Conservation (phyloP, 2,797 vertebrate species). For the Phyllotis vaccarum region DNA sequence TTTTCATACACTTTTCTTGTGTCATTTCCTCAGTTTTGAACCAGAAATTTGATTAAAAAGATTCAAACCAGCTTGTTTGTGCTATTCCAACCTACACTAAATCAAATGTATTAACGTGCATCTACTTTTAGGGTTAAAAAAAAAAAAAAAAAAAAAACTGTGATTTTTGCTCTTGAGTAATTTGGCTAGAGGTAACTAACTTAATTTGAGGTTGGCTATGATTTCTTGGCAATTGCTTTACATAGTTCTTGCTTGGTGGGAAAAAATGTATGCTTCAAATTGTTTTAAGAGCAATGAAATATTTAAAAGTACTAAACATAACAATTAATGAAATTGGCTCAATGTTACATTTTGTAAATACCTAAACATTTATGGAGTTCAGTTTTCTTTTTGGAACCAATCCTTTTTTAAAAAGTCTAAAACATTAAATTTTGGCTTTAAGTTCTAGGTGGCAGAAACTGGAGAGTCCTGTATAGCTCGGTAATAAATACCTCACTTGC, state of each 20-base stretch:
- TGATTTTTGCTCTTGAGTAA: slow-evolving; percentile 62
- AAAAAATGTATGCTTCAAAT: slow-evolving; percentile 73
- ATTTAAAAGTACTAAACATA: slow-evolving; percentile 71
- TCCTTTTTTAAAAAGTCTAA: background rate
- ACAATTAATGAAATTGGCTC: slow-evolving; percentile 67
- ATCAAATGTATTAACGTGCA: background rate
- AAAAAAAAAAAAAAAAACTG: slow-evolving; percentile 53
- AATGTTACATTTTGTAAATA: slow-evolving; percentile 63
- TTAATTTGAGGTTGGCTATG: slow-evolving; percentile 77
- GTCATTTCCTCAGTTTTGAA: slow-evolving; percentile 36
- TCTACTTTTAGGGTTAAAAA: slow-evolving; percentile 35
- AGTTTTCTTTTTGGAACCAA: slow-evolving; percentile 41
- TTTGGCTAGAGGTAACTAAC: slow-evolving; percentile 69
- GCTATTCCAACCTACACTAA: background rate
- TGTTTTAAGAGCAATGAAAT: slow-evolving; percentile 76
- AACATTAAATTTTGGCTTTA: background rate
- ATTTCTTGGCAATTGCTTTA: slow-evolving; percentile 73
- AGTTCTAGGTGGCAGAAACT: background rate
- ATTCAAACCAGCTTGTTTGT: background rate
- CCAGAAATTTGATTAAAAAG: background rate
- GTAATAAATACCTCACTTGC: no score
- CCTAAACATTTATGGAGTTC: slow-evolving; percentile 71
- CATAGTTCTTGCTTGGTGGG: slow-evolving; percentile 61
- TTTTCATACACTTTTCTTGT: background rate
- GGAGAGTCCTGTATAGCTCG: background rate